Conservation (phyloP, 1,140 invertebrate species). For the Nebria ingens region DNA sequence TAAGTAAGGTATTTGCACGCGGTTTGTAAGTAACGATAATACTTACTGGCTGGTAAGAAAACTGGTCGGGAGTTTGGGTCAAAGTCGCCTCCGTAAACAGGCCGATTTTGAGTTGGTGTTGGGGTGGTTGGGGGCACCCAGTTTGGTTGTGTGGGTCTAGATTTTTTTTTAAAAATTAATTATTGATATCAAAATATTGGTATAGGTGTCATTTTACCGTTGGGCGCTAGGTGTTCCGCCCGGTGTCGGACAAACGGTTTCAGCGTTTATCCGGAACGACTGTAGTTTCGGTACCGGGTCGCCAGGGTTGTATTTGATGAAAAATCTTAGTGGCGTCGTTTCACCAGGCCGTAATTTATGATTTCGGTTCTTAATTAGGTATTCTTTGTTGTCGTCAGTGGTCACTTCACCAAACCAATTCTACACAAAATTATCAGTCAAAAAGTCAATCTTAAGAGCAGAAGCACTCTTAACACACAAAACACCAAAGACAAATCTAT, state of each 20-base stretch:
- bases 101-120: not conserved
- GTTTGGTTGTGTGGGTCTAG: too few relatives aligned
- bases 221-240: conserved; percentile 10
- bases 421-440: too few relatives aligned
- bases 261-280: conserved; percentile 25
- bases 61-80: not conserved
- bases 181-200: too few relatives aligned
- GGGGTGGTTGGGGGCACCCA: not conserved
- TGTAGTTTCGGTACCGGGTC: conserved; percentile 23
- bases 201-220: not conserved
- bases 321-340: conserved; percentile 27
- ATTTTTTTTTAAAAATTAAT: too few relatives aligned
- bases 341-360: conserved; percentile 23
- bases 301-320: conserved; percentile 26
- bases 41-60: not conserved
- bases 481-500: not conserved
- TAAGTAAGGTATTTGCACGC: not conserved
- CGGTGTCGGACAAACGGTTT: conserved; percentile 25
- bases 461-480: conserved; percentile 10
- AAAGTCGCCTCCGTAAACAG: not conserved
- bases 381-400: conserved; percentile 28
- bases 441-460: too few relatives aligned
- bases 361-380: conserved; percentile 27
- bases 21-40: not conserved
- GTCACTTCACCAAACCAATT: conserved; percentile 33